Conservation (phyloP, 2,113 vertebrate genomes). For the Semnornis frantzii region DNA sequence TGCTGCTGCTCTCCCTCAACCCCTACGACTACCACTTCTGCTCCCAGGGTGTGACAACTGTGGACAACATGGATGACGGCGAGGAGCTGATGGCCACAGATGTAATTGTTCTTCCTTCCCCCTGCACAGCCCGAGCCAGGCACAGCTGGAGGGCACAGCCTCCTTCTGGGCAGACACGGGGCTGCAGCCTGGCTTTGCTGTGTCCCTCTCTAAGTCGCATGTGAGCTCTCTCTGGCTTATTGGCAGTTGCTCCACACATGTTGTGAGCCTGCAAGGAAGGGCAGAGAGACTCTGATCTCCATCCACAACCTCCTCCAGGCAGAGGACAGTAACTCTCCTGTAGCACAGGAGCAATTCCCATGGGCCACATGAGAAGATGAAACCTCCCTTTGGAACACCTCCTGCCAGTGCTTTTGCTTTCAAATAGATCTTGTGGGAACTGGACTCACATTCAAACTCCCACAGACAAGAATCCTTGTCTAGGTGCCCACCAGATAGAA, state of each 20-base stretch:
- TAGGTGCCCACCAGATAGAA: background rate
- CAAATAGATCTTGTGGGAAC: background rate
- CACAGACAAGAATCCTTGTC: background rate
- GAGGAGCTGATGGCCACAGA: conserved; percentile 90
- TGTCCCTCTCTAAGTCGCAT: background rate
- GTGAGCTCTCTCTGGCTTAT: background rate
- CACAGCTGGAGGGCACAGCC: background rate
- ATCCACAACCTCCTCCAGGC: background rate
- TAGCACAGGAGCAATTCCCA: background rate
- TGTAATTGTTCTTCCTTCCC: conserved; percentile 68
- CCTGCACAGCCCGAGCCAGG: background rate
- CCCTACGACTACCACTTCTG: conserved; percentile 96
- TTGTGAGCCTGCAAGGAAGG: background rate
- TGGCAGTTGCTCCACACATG: background rate
- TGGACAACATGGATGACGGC: conserved; percentile 90
- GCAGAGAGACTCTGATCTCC: background rate
- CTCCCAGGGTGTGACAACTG: conserved; percentile 90
- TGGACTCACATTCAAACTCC: background rate
- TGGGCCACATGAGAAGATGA: background rate
- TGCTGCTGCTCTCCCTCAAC: conserved; percentile 92
- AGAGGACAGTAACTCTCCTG: background rate
- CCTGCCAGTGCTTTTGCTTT: background rate
- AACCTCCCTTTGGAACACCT: background rate
- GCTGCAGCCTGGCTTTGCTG: background rate
- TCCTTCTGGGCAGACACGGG: background rate